phyloP scores from a whole-genome alignment of 92 coral and sea anemone species.

The Umimayanthus kanabou region DNA sequence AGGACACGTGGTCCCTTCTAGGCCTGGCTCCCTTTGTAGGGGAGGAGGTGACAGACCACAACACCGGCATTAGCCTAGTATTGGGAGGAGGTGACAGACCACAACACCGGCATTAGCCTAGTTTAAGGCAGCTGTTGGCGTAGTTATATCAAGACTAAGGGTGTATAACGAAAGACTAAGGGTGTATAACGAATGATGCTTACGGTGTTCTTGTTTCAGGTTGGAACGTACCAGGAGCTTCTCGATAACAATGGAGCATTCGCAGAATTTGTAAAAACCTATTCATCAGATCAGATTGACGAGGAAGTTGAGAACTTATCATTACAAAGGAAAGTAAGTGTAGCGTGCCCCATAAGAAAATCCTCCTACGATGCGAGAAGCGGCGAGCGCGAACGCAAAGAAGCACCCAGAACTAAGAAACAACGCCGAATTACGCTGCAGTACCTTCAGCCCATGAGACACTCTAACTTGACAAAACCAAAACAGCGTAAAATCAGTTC shows the following conservation, averaged over 20 bases:
- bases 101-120: too few species aligned
- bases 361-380: neutral
- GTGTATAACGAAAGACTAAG: too few species aligned
- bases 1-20: too few species aligned
- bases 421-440: neutral
- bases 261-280: slow-evolving; percentile 81
- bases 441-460: neutral
- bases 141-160: too few species aligned
- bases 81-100: too few species aligned
- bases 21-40: too few species aligned
- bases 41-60: too few species aligned
- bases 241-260: slow-evolving; percentile 70
- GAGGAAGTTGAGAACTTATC: slow-evolving; percentile 36
- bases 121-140: too few species aligned
- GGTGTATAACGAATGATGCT: too few species aligned
- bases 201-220: slow-evolving; percentile 46
- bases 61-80: too few species aligned
- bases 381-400: neutral
- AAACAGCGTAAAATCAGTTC: neutral
- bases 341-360: neutral
- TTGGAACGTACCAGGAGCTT: slow-evolving; percentile 78
- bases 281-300: slow-evolving; percentile 56
- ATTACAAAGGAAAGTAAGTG: neutral
- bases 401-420: neutral
- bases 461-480: neutral